Percentiles rank a stretch among this genome's conserved stretches.
Conservation (phyloP, 2,888 invertebrate species). For the Hecatera dysodea region DNA sequence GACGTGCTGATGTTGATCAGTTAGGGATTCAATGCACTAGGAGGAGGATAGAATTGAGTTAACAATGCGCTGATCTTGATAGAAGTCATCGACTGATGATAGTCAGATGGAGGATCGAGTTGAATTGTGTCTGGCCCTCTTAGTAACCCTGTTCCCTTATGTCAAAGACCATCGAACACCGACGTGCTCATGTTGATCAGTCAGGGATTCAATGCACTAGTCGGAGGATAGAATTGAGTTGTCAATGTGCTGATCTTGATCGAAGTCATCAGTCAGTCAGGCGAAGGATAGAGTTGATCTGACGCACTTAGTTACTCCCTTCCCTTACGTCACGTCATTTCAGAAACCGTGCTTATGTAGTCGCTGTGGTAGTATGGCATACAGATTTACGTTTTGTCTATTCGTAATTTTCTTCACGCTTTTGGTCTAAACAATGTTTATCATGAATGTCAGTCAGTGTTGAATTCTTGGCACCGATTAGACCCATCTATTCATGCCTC, state of each 20-base stretch:
- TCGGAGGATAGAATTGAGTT: background rate
- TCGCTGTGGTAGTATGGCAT: background rate
- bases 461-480: constrained; percentile 48
- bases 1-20: too few relatives aligned
- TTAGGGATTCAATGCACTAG: too few relatives aligned
- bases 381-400: background rate
- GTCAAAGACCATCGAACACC: too few relatives aligned
- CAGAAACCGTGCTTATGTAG: background rate
- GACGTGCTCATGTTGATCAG: too few relatives aligned
- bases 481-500: constrained; percentile 32
- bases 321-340: background rate
- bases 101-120: too few relatives aligned
- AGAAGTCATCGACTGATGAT: too few relatives aligned
- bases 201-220: too few relatives aligned
- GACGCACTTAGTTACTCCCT: background rate
- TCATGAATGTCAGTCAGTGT: constrained; percentile 35
- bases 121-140: too few relatives aligned
- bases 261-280: too few relatives aligned
- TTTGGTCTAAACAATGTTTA: constrained; percentile 20
- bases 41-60: background rate
- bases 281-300: background rate
- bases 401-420: constrained; percentile 34
- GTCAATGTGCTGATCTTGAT: too few relatives aligned
- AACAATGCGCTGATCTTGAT: too few relatives aligned
- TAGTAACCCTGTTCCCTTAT: too few relatives aligned